A percentile compares a stretch with the other conserved stretches of the same genome.
These are phyloP conservation scores for Sciurus carolinensis DNA, from an alignment of 2,797 vertebrate species.

Conservation along the genomic window DNA sequence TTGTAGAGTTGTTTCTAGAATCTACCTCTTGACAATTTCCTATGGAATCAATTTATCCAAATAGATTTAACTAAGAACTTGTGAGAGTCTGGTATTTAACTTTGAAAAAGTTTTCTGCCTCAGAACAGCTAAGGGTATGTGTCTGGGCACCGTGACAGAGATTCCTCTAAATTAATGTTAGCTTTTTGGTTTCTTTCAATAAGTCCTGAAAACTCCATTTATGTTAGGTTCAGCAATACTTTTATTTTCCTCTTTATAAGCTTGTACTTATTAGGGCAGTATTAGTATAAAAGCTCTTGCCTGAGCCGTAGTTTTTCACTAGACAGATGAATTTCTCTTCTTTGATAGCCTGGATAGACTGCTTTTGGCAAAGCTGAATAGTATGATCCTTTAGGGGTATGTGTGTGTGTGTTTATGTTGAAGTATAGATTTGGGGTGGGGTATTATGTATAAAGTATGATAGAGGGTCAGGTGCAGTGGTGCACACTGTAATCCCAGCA, in stretches of 20 bases:
- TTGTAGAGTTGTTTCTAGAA: conserved; percentile 25
- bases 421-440: background rate
- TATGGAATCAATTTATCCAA: background rate
- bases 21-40: background rate
- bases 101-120: background rate
- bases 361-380: background rate
- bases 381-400: background rate
- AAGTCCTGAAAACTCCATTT: background rate
- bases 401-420: background rate
- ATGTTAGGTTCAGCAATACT: background rate
- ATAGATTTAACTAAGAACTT: conserved; percentile 23
- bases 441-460: background rate
- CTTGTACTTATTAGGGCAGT: background rate
- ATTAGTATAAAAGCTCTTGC: conserved; percentile 8
- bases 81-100: background rate
- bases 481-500: too few species aligned
- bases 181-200: background rate
- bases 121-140: background rate
- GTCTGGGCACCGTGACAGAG: background rate
- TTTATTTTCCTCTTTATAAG: conserved; percentile 11
- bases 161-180: background rate
- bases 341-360: background rate
- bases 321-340: background rate
- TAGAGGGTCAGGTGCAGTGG: background rate
- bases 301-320: background rate